phyloP scores from a whole-genome alignment of 37 sponge, comb jelly and placozoan species.

The Spongilla lacustris region DNA sequence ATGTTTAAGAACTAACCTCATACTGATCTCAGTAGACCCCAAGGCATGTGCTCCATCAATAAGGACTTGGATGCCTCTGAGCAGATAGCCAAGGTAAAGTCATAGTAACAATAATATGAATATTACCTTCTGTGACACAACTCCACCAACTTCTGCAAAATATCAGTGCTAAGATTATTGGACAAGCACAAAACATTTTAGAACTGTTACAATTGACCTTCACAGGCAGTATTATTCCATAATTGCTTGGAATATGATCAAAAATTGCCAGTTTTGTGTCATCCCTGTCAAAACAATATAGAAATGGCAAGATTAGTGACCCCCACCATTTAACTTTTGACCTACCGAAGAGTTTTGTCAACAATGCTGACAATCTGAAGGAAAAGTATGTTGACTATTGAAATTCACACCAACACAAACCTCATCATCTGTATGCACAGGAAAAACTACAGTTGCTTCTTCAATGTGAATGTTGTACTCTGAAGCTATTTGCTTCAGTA shows the following conservation, averaged over 20 bases:
- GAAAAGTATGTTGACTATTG: neutral
- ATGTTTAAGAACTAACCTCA: slow-evolving; percentile 53
- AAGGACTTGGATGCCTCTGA: slow-evolving; percentile 77
- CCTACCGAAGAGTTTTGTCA: slow-evolving; percentile 17
- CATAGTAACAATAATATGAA: too few species aligned
- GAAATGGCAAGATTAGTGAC: neutral
- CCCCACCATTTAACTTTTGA: neutral
- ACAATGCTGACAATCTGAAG: slow-evolving; percentile 20
- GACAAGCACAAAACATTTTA: neutral
- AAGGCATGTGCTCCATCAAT: slow-evolving; percentile 95
- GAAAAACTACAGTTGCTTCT: slow-evolving; percentile 50
- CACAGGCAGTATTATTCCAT: slow-evolving; percentile 66
- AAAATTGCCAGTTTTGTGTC: slow-evolving; percentile 65
- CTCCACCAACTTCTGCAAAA: slow-evolving; percentile 29
- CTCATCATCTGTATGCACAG: slow-evolving; percentile 20
- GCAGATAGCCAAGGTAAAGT: neutral
- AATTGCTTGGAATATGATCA: slow-evolving; percentile 81
- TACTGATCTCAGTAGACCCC: slow-evolving; percentile 70
- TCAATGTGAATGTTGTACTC: slow-evolving; percentile 16
- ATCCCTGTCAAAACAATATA: slow-evolving; percentile 31
- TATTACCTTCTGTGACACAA: slow-evolving; percentile 21
- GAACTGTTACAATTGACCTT: slow-evolving; percentile 41
- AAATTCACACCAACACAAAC: neutral
- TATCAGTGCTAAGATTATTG: neutral
- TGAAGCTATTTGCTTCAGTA: slow-evolving; percentile 19